Evolutionary conservation across 2,797 vertebrate genomes (phyloP), one percentile per base, ranked within the genome.

Genomic region (Malacoctenus gilli): DNA sequence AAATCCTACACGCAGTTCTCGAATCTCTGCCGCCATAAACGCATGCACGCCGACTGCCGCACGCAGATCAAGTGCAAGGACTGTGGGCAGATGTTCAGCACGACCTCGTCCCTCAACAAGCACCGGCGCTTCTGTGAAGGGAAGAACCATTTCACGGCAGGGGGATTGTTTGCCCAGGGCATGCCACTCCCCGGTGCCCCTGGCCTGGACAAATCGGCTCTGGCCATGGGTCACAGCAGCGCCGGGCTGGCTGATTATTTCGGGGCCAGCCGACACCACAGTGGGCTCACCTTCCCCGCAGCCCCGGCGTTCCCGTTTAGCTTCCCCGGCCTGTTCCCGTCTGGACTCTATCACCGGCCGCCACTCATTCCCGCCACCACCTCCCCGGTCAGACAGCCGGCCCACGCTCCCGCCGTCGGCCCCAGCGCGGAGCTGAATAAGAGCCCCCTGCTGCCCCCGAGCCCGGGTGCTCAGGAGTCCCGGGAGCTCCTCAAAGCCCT

Each of bases 1-100:
- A 99, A 99, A 91, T 99, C 97, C 88, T 99, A 99, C 92, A 99
- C 97, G 82, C 97, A 99, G 92, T 99, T 99, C 94, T 99, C 97
- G 71, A 99, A 99, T 92, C 94, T 99, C 89, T 99, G 97, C 87
- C 96, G 97, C 80, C 97, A 99, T 93, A 99, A 99, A 91, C 95
- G 97, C 80, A 99, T 99, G 97, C 97, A 99, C 69, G 97, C 97
- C 51, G 97, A 99, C 93, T 99, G 97, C 92, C 95, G 97, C 86
- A 99, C 97, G 59, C 97, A 99, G 93, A 99, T 99, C 91, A 99
- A 99, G 92, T 99, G 97, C 92, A 99, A 99, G 90, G 97, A 99
- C 93, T 99, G 97, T 77, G 96, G 97, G 82, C 97, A 99, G 92
- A 98, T 99, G 96, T 99, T 99, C 93, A 99, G 97, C 93, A 99